phyloP scores from a whole-genome alignment of 2,113 vertebrate species.

The Notarius quadriscutis region DNA sequence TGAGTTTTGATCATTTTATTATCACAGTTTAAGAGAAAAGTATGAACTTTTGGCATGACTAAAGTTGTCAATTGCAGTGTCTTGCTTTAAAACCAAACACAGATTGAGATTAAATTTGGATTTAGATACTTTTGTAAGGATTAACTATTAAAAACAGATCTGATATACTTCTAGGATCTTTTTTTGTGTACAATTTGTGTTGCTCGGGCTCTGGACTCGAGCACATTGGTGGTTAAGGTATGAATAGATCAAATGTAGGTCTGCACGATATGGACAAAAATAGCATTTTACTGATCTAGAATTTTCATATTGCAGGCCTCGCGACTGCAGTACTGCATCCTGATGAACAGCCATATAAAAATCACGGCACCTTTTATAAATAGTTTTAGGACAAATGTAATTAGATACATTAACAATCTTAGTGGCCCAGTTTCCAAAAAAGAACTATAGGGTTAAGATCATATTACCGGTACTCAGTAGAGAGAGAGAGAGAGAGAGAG shows the following conservation, averaged over 20 bases:
- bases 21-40: background rate
- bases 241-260: constrained; percentile 33
- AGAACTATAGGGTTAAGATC: background rate
- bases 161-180: background rate
- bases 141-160: background rate
- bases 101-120: background rate
- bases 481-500: constrained; percentile 1
- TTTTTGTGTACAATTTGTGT: background rate
- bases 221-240: constrained; percentile 21
- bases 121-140: background rate
- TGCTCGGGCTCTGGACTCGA: constrained; percentile 4
- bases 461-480: background rate
- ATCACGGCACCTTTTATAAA: constrained; percentile 10
- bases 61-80: background rate
- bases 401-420: constrained; percentile 11
- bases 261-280: constrained; percentile 25
- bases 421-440: constrained; percentile 23
- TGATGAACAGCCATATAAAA: background rate
- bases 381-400: constrained; percentile 22
- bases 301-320: constrained; percentile 5
- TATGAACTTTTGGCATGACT: background rate
- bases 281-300: constrained; percentile 33
- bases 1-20: background rate
- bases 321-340: constrained; percentile 14
- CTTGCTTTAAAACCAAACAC: background rate